Base-by-base conservation (phyloP, 1,140 invertebrate species). In the Drosophila mojavensis region DNA sequence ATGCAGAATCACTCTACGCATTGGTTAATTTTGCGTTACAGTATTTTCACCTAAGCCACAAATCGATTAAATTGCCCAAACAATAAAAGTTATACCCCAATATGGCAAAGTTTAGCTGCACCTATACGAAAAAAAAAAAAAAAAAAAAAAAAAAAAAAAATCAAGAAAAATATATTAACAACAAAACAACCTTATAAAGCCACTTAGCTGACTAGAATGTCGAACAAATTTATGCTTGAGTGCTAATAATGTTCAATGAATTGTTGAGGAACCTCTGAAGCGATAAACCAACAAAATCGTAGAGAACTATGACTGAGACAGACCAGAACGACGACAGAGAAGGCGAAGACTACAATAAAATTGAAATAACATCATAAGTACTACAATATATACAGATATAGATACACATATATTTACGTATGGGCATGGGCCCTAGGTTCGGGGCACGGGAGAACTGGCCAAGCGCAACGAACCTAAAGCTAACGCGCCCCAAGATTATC, bases 221-320 rank as follows among this genome's bases (percentile, higher is more conserved):
- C 73, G 65, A 74, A 78, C 59, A 83, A 77, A 80, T 88, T 66
- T 89, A 86, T 86, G 83, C 83, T 88, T 83, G 83, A 86, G 79
- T 86, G 83, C 83, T 88, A 86, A 86, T 88, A 89, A 78, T 88
- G 83, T 88, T 83, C 84, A 88, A 88, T 88, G 79, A 83, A 88
- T 88, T 88, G 83, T 79, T 60, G 63, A 69, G 36, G 59, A 88
- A 83, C 73, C 79, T 79, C 53, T 89, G 63, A 67, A 89, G 84
- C 83, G 83, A 88, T 88, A 88, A 89, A 88, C 79, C 84, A 89
- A 89, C 76, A 83, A 66, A 81, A 72, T 30, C 39, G 75, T 58
- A 55, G 45, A 60, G 58, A 80, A 81, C 81, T 71, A 74, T 72
- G 81, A 78, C 65, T 71, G 69, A 64, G 81, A 78, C 65, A 75